These are phyloP conservation scores for Seladonia tumulorum DNA, from an alignment of 2,888 invertebrate genomes.

Conservation along the genomic window DNA sequence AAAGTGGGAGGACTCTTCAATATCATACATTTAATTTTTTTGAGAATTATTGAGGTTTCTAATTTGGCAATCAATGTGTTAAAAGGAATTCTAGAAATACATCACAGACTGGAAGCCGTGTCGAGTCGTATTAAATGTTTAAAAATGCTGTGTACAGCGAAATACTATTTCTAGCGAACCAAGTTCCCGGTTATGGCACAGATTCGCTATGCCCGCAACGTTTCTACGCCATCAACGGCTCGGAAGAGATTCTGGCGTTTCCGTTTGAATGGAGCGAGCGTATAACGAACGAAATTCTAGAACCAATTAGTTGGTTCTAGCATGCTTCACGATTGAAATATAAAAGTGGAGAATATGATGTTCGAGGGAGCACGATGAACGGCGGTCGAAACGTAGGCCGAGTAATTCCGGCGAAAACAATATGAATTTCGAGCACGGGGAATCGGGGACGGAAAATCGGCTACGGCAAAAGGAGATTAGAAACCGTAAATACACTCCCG, in stretches of 20 bases:
- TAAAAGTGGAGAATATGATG: neutral
- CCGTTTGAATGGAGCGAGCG: neutral
- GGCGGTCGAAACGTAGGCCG: neutral
- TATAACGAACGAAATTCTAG: neutral
- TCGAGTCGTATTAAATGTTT: no score
- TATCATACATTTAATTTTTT: no score
- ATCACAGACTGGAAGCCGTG: no score
- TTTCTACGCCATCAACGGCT: neutral
- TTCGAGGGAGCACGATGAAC: neutral
- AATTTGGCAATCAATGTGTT: no score
- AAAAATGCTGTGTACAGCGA: no score
- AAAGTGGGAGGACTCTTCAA: no score
- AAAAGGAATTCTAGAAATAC: no score
- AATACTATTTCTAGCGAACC: no score
- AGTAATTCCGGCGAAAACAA: neutral
- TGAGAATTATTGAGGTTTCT: no score
- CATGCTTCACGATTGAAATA: neutral
- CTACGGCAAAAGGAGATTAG: slow-evolving; percentile 13
- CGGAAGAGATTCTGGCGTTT: neutral
- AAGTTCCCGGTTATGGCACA: no score
- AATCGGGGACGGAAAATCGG: slow-evolving; percentile 12
- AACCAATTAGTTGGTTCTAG: neutral
- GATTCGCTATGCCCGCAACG: neutral
- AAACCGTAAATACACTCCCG: slow-evolving; percentile 9
- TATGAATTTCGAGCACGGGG: neutral